Evolutionary conservation across 2,797 vertebrate species (phyloP), one percentile per base, ranked within the genome.

Genomic region (Trichosurus vulpecula): DNA sequence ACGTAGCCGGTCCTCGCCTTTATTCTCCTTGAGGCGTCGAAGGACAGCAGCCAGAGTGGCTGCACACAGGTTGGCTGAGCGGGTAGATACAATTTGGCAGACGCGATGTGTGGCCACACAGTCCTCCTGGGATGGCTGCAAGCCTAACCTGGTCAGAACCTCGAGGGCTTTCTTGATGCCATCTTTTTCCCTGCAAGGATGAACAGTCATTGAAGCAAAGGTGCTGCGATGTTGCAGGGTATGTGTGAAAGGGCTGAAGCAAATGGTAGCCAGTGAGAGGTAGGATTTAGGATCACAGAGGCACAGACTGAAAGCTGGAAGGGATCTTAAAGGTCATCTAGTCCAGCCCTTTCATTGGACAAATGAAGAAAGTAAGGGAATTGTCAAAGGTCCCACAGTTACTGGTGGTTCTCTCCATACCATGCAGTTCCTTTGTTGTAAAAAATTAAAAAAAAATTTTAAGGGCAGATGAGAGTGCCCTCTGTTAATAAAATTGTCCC

Each of bases 21-120:
- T 99, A 98, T 99, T 99, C 96, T 99, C 99, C 81, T 99, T 99
- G 98, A 99, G 99, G 97, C 99, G 99, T 0, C 99, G 98, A 91
- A 99, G 98, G 35, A 99, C 99, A 0, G 99, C 99, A 0, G 98
- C 99, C 87, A 99, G 99, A 0, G 99, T 97, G 57, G 99, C 99
- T 0, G 99, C 99, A 0, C 99, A 99, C 90, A 99, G 98, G 97
- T 98, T 99, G 57, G 99, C 99, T 0, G 99, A 99, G 47, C 99
- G 99, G 0, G 99, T 99, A 0, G 99, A 99, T 54, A 99, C 99
- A 0, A 99, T 98, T 98, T 99, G 99, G 97, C 99, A 99, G 97
- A 99, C 99, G 30, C 99, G 99, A 97, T 98, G 99, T 4, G 99
- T 99, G 93, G 99, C 99, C 47, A 99, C 96, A 0, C 99, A 99